A percentile compares a stretch with the other conserved stretches of the same genome.
These are phyloP conservation scores for Branchellion lobata DNA, from an alignment of 2,888 invertebrate species.

Conservation along the genomic window DNA sequence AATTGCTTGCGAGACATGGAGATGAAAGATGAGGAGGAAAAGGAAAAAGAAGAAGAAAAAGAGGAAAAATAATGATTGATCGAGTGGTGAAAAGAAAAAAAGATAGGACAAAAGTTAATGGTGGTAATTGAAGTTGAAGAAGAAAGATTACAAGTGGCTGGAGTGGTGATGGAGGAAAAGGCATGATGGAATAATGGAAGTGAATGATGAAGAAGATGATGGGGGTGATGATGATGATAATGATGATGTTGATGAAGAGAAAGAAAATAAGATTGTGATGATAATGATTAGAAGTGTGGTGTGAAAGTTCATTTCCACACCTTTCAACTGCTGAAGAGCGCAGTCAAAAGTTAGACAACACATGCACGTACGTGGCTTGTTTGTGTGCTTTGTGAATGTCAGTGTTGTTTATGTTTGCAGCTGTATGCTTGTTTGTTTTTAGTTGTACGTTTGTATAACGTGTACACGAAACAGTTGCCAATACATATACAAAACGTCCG, in stretches of 20 bases:
- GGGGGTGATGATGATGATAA: too few species aligned
- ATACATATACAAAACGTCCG: too few species aligned
- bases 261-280: not conserved
- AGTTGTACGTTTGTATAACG: too few species aligned
- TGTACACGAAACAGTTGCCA: too few species aligned
- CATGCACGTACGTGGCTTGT: not conserved
- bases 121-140: not conserved
- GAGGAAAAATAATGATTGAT: not conserved
- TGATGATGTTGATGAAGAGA: too few species aligned
- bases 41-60: not conserved
- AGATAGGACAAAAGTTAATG: not conserved
- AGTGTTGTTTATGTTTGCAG: conserved; percentile 1
- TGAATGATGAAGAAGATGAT: too few species aligned
- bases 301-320: not conserved
- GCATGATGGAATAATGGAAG: too few species aligned
- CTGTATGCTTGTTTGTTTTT: not conserved
- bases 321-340: not conserved
- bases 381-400: not conserved
- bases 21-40: not conserved
- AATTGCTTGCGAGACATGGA: too few species aligned
- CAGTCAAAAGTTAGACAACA: conserved; percentile 8
- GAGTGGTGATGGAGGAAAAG: too few species aligned
- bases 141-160: not conserved
- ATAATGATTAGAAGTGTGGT: not conserved
- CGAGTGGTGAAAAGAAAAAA: not conserved